These are phyloP conservation scores for Euwallacea similis DNA, from an alignment of 1,140 invertebrate species.

Conservation along the genomic window DNA sequence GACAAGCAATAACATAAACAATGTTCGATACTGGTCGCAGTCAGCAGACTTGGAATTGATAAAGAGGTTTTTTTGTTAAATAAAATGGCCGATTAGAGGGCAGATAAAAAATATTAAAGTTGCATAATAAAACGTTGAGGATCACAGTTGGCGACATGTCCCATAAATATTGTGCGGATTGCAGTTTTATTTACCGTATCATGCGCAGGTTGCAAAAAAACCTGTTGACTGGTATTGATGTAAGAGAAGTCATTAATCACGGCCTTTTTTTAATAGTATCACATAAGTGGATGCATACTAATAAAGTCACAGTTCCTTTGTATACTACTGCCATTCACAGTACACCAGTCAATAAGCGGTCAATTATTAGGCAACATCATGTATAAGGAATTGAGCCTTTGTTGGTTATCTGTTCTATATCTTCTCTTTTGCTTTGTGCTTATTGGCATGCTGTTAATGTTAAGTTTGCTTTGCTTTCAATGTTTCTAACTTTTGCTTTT, in stretches of 20 bases:
- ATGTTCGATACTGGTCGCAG: neutral
- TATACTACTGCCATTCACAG: neutral
- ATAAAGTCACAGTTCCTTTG: neutral
- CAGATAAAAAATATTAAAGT: neutral
- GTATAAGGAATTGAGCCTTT: neutral
- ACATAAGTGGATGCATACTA: too few species aligned
- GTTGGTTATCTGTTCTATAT: neutral
- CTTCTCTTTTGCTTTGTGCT: constrained; percentile 2
- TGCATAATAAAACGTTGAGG: neutral
- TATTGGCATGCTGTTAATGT: constrained; percentile 20
- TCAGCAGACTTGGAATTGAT: neutral
- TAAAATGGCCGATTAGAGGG: neutral
- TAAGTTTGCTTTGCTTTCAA: constrained; percentile 28
- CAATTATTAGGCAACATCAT: neutral
- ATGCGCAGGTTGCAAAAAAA: constrained; percentile 23
- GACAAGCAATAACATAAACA: constrained; percentile 23
- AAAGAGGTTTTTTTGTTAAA: neutral
- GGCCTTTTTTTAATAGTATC: constrained; percentile 5
- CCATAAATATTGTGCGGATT: constrained; percentile 22
- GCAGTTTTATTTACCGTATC: constrained; percentile 31
- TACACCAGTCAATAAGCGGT: too few species aligned
- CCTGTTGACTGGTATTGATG: constrained; percentile 17
- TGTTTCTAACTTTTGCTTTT: constrained; percentile 33
- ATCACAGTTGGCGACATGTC: neutral
- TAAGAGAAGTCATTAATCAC: constrained; percentile 18